Evolutionary conservation across 1,140 invertebrate genomes (phyloP).

Genomic region (Octopus sinensis): DNA sequence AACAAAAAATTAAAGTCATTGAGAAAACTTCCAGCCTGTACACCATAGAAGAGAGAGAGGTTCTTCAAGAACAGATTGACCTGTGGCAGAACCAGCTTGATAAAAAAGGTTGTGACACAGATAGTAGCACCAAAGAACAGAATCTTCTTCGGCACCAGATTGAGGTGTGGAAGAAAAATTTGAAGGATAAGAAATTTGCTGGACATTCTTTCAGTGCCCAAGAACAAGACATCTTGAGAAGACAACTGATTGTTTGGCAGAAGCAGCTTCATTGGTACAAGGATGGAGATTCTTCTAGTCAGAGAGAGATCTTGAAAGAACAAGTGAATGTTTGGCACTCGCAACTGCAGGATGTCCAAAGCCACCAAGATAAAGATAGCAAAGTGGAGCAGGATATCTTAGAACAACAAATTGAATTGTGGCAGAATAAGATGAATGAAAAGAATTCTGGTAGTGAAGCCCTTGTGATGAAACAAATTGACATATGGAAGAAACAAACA

Average conservation of each 20-base stretch:
- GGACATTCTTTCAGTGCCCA: neutral
- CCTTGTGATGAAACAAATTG: neutral
- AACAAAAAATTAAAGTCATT: neutral
- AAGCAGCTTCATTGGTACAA: neutral
- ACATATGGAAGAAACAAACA: neutral
- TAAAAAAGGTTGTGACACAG: neutral
- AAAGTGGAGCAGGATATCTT: neutral
- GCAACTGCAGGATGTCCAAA: neutral
- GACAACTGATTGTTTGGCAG: neutral
- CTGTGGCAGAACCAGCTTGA: neutral
- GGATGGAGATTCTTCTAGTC: neutral
- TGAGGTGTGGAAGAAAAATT: neutral
- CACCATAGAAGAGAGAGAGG: neutral
- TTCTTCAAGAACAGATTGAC: neutral
- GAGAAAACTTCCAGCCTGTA: neutral
- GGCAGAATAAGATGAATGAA: neutral
- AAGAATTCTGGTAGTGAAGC: neutral
- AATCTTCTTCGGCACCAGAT: neutral
- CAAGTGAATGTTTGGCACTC: neutral
- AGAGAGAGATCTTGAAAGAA: neutral
- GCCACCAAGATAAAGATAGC: neutral
- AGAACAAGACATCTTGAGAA: constrained; percentile 1
- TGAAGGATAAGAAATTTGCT: constrained; percentile 1
- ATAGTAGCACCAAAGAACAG: neutral
- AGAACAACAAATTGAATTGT: neutral